phyloP scores from a whole-genome alignment of 1,140 invertebrate species.

The Pseudachorutes palmiensis region DNA sequence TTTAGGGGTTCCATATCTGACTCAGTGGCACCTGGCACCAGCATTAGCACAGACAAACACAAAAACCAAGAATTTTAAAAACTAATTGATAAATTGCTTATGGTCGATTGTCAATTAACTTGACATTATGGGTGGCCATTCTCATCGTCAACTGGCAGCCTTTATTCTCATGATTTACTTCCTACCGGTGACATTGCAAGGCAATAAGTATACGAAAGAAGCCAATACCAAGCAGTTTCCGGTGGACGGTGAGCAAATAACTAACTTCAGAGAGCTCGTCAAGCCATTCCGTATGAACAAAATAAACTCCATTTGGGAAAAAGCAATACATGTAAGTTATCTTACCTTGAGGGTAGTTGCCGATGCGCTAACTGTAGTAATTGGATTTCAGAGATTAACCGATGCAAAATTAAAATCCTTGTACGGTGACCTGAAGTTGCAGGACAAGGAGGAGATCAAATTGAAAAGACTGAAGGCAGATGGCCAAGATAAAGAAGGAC shows the following conservation, averaged over 20 bases:
- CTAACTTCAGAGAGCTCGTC: constrained; percentile 54
- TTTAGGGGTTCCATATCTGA: too few relatives aligned
- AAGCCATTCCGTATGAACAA: constrained; percentile 77
- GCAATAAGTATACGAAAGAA: constrained; percentile 41
- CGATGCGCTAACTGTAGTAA: too few relatives aligned
- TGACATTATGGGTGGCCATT: too few relatives aligned
- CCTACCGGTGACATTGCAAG: neutral
- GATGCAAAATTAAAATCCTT: constrained; percentile 75
- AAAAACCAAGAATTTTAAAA: too few relatives aligned
- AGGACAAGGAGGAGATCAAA: constrained; percentile 82
- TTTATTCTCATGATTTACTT: neutral
- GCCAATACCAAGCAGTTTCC: constrained; percentile 34
- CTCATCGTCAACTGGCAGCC: neutral
- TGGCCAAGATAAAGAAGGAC: constrained; percentile 73
- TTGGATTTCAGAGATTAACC: constrained; percentile 65
- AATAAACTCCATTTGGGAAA: constrained; percentile 71
- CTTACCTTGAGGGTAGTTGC: too few relatives aligned
- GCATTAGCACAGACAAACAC: too few relatives aligned
- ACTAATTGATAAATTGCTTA: too few relatives aligned
- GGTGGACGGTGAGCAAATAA: constrained; percentile 7
- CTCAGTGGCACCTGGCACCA: too few relatives aligned
- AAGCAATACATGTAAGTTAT: constrained; percentile 64
- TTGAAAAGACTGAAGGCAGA: constrained; percentile 72
- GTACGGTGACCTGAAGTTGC: constrained; percentile 78
- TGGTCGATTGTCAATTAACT: too few relatives aligned